Percentiles rank a stretch among this genome's conserved stretches.
Conservation (phyloP, 2,113 vertebrate genomes). For the Brienomyrus brachyistius region DNA sequence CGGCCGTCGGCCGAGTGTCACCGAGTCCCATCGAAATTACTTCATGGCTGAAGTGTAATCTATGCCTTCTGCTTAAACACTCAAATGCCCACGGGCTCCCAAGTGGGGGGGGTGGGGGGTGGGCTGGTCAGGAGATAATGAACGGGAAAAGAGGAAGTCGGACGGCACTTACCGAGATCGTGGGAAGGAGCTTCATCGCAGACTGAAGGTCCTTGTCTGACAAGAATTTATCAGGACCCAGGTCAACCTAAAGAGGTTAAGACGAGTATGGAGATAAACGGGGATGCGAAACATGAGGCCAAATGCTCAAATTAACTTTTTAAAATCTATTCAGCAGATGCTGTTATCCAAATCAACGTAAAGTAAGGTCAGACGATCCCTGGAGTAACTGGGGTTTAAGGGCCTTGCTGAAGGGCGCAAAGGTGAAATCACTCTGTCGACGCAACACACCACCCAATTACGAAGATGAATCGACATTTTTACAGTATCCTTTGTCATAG, state of each 20-base stretch:
- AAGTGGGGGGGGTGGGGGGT: background rate
- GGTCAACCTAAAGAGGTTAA: conserved; percentile 69
- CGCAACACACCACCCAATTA: background rate
- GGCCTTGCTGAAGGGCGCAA: background rate
- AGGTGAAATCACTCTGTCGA: background rate
- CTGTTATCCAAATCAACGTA: background rate
- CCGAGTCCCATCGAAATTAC: background rate
- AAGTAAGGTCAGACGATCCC: background rate
- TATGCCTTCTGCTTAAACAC: background rate
- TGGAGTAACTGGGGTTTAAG: background rate
- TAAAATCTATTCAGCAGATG: background rate
- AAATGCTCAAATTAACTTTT: background rate
- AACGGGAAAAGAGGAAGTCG: conserved; percentile 23
- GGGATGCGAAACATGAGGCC: background rate
- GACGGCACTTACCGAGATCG: conserved; percentile 69
- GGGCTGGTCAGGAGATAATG: background rate
- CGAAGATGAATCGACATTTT: background rate
- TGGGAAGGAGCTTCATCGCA: conserved; percentile 80
- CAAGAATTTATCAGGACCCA: conserved; percentile 91
- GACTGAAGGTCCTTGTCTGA: conserved; percentile 94
- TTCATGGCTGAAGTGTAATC: background rate
- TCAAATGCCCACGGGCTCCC: background rate
- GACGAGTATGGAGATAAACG: background rate
- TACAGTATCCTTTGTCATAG: background rate
- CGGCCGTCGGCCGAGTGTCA: background rate